These are phyloP conservation scores for Tachypleus tridentatus DNA, from an alignment of 1,140 invertebrate genomes.

Conservation along the genomic window DNA sequence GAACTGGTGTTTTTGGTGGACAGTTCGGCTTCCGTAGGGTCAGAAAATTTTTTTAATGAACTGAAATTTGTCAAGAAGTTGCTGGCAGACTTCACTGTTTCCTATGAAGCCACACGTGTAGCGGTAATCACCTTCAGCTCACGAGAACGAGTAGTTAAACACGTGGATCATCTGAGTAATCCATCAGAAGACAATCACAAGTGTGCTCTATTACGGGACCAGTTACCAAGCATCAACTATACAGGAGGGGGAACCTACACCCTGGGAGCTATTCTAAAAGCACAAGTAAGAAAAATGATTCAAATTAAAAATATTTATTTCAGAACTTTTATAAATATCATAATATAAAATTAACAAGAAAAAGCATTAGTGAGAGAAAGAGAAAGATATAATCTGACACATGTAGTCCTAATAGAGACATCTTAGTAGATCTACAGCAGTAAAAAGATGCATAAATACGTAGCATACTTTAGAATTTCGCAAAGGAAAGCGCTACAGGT, in stretches of 20 bases:
- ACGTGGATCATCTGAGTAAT: conserved; percentile 49
- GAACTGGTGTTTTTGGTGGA: conserved; percentile 58
- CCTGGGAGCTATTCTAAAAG: conserved; percentile 49
- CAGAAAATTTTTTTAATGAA: conserved; percentile 52
- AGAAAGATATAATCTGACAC: too few species aligned
- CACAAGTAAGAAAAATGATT: conserved; percentile 38
- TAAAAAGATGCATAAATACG: too few species aligned
- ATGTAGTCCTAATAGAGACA: too few species aligned
- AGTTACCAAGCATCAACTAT: conserved; percentile 47
- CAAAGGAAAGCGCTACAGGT: too few species aligned
- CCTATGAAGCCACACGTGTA: conserved; percentile 47
- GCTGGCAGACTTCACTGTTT: conserved; percentile 54
- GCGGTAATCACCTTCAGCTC: conserved; percentile 55
- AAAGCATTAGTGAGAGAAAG: too few species aligned
- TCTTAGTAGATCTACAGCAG: too few species aligned
- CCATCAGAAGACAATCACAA: conserved; percentile 42
- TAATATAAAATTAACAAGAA: too few species aligned
- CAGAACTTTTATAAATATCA: too few species aligned
- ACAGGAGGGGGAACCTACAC: conserved; percentile 55
- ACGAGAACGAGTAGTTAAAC: conserved; percentile 40
- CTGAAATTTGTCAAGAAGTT: conserved; percentile 56
- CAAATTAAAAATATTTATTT: too few species aligned
- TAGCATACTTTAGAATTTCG: too few species aligned
- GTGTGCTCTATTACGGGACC: conserved; percentile 47
- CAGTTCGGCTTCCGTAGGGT: conserved; percentile 51